These are phyloP conservation scores for Chlorodrepanis virens DNA, from an alignment of 2,113 vertebrate genomes.

Conservation along the genomic window DNA sequence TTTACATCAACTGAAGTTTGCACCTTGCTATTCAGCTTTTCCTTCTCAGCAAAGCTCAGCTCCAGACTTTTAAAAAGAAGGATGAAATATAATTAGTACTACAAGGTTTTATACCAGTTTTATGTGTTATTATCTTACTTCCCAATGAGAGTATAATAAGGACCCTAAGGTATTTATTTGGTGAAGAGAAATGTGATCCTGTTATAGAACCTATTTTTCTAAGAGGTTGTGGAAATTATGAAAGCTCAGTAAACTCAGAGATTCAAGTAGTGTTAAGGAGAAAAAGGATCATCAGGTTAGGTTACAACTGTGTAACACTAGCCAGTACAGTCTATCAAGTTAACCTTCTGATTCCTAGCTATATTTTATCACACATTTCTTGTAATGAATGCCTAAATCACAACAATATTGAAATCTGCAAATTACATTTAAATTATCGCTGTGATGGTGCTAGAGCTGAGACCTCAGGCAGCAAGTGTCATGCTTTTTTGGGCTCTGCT, in stretches of 20 bases:
- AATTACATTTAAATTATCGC: not conserved
- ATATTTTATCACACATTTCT: not conserved
- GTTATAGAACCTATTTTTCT: not conserved
- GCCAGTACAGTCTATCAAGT: not conserved
- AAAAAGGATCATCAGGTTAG: not conserved
- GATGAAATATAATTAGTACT: not conserved
- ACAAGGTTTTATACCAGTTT: not conserved
- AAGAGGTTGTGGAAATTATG: not conserved
- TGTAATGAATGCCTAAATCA: not conserved
- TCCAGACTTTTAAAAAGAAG: not conserved
- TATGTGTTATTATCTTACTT: not conserved
- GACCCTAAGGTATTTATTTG: not conserved
- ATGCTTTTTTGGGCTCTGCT: accelerated
- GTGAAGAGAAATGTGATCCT: not conserved
- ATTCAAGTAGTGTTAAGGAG: not conserved
- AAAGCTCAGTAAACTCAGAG: not conserved
- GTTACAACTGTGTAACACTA: not conserved
- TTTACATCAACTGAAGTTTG: not conserved
- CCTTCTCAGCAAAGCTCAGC: not conserved
- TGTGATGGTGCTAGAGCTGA: not conserved
- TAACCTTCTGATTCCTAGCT: not conserved
- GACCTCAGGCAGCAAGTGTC: not conserved
- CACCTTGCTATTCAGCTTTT: not conserved
- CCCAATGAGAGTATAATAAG: not conserved
- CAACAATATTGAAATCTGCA: not conserved